Evolutionary conservation across 2,888 invertebrate species (phyloP).

Genomic region (Julus scanicus): DNA sequence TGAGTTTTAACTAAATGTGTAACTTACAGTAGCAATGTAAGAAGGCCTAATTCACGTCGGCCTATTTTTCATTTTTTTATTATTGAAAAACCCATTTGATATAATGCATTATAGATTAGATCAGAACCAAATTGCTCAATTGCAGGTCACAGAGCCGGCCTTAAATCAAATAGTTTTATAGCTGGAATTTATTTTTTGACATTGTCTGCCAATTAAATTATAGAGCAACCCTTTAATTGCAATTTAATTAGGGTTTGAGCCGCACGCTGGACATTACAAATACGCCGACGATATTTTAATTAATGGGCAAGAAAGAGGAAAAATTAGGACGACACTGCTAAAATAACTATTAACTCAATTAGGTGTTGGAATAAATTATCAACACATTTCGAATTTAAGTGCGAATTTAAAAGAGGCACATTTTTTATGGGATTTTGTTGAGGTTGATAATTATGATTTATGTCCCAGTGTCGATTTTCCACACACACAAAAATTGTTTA

Average conservation of each 20-base stretch:
- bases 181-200: neutral
- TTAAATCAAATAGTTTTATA: neutral
- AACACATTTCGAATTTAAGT: neutral
- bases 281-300: neutral
- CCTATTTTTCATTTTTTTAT: neutral
- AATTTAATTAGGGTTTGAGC: neutral
- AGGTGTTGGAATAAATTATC: neutral
- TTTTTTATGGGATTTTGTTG: neutral
- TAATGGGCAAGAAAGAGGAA: neutral
- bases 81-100: neutral
- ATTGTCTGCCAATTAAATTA: neutral
- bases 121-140: neutral
- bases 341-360: neutral
- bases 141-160: neutral
- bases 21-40: no score
- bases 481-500: no score
- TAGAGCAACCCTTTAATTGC: neutral
- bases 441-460: neutral
- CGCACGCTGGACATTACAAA: neutral
- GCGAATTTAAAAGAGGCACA: neutral
- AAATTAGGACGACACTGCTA: neutral
- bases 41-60: neutral
- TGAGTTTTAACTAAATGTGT: no score
- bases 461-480: neutral
- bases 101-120: neutral